Evolutionary conservation across 2,888 invertebrate genomes (phyloP), one percentile per base, ranked within the genome.

Genomic region (Ganaspis brasiliensis): DNA sequence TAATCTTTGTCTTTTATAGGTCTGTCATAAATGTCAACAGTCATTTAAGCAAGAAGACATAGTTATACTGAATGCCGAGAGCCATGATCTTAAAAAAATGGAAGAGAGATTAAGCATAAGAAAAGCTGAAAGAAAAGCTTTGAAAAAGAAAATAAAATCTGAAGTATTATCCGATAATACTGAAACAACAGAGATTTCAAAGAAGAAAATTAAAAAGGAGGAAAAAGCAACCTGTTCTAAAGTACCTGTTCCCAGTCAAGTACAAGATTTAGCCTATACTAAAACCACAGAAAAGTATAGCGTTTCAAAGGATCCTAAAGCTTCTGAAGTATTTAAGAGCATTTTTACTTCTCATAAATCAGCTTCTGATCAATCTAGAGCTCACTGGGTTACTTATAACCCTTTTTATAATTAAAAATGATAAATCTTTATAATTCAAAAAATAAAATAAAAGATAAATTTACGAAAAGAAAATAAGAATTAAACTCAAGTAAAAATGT

Each of bases 381-480:
- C 98, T 1, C 98, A 99, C 91, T 99, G 99, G 99, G 95, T 99
- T 74, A 99, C 99, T 0, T 98, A 98, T 88, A 99, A 99, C 93
- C 99, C 99, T 71, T 97, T 97, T 92, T 97, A 97, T 91, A 97
- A 97, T 92, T 96, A 92, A 92, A 24, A 16, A 19, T 72, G 24
- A 45, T 19, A 12, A 37, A 49, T 14, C 35, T 35, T 10, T 19
- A n/a, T 1, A 9, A 16, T 35, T 21, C 6, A 16, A 35, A 37
- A 35, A 16, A 49, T 49, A 5, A 49, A 57, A n/a, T n/a, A n/a
- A 31, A 59, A 57, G 14, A 59, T 31, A 31, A 31, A 31, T 31
- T 31, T 31, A 6, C 6, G 2, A 31, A 4, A 31, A 31, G 31
- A 4, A 31, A 31, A 31, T 31, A 31, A 31, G n/a, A n/a, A n/a